Conservation (phyloP, 2,113 vertebrate genomes). For the Tylochromis polylepis region DNA sequence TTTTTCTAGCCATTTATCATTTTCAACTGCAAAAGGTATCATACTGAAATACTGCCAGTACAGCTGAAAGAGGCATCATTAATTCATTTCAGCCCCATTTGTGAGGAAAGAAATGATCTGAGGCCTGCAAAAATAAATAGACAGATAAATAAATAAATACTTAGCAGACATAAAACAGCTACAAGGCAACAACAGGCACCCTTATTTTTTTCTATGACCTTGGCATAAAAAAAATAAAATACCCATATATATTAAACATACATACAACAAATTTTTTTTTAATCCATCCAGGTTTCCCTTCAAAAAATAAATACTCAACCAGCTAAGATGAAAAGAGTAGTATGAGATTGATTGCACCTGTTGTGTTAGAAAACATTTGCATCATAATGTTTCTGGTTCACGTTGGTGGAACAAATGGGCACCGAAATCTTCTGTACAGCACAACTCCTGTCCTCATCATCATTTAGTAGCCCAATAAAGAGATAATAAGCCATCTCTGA, state of each 20-base stretch:
- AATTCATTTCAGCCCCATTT: constrained; percentile 1
- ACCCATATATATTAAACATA: not conserved
- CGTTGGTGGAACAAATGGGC: constrained; percentile 9
- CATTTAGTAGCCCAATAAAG: constrained; percentile 40
- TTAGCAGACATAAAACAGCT: not conserved
- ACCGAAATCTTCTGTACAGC: not conserved
- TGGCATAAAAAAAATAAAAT: not conserved
- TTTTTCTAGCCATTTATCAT: not conserved
- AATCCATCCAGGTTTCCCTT: not conserved
- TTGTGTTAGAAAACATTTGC: constrained; percentile 1
- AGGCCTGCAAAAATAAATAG: not conserved
- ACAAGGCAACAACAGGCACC: not conserved
- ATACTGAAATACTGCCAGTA: not conserved
- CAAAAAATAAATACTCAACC: not conserved
- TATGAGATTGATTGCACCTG: not conserved
- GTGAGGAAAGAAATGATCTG: constrained; percentile 15
- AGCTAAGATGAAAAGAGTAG: not conserved
- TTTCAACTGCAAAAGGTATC: constrained; percentile 2
- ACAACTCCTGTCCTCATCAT: not conserved
- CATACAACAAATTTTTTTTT: not conserved
- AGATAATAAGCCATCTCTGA: constrained; percentile 50
- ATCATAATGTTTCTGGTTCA: constrained; percentile 28
- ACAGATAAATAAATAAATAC: not conserved
- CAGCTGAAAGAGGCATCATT: not conserved
- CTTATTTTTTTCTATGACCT: not conserved